Conservation (phyloP, 2,888 invertebrate species). For the Eilema depressum region DNA sequence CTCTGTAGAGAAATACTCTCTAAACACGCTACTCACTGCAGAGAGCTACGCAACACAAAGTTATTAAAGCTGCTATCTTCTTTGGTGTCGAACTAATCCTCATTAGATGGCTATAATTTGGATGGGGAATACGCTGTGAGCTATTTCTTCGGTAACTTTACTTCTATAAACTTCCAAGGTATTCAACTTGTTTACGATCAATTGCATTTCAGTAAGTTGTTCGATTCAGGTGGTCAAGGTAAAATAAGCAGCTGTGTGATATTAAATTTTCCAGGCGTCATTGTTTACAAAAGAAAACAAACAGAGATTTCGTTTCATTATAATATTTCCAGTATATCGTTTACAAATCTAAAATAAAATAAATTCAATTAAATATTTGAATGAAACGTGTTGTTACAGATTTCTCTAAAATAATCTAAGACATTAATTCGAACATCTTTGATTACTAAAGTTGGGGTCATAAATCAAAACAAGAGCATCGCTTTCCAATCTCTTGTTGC, state of each 20-base stretch:
- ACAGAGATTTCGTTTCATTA: background rate
- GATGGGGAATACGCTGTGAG: background rate
- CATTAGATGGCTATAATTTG: background rate
- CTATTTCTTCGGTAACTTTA: background rate
- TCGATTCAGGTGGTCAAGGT: background rate
- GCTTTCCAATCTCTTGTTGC: constrained; percentile 77
- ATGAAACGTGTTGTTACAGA: constrained; percentile 11
- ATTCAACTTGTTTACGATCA: background rate
- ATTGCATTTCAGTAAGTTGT: background rate
- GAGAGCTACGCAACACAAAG: background rate
- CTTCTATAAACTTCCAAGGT: background rate
- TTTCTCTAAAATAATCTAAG: constrained; percentile 45
- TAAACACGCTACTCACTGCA: background rate
- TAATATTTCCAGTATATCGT: background rate
- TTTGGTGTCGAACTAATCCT: background rate
- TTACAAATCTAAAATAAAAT: background rate
- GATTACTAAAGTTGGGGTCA: constrained; percentile 63
- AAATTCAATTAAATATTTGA: constrained; percentile 9
- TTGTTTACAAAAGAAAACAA: background rate
- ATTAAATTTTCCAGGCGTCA: background rate
- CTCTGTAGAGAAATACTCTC: background rate
- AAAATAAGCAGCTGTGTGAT: background rate
- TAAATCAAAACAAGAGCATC: constrained; percentile 79
- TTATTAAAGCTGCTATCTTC: background rate
- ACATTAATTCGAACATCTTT: constrained; percentile 57